Base-by-base conservation (phyloP, 2,797 vertebrate genomes). In the Sebastes umbrosus region DNA sequence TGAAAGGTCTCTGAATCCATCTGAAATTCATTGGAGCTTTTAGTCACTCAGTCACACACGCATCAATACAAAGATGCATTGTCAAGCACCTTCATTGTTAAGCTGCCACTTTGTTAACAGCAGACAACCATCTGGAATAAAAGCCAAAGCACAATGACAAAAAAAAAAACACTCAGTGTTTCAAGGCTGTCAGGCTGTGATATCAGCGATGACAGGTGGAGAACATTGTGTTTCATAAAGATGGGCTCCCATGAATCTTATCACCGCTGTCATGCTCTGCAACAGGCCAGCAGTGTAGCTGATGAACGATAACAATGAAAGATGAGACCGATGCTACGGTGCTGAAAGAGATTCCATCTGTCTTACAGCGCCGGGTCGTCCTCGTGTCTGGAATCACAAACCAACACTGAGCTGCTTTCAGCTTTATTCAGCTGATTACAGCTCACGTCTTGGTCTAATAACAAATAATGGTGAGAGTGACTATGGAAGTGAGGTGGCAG, bases 161-260 rank as follows among this genome's bases (percentile, higher is more conserved):
- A 27, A 25, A 9, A 31, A 16, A 31, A 7, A 52, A 36, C 20
- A 22, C 34, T 5, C 18, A 55, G 36, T 57, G 20, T 67, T 50
- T 32, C 43, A n/a, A 11, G 29, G 66, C n/a, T 64, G 67, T 25
- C 76, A 22, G 5, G 67, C 12, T 50, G 50, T 13, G 55, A 69
- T 71, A 78, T 79, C 64, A 46, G 39, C 9, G 14, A 18, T 83
- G 82, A 84, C 82, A 83, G 52, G 76, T 63, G 43, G 69, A 68
- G 74, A 73, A 68, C 50, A 60, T 14, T 24, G 73, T 69, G 72
- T 75, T 74, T 78, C 74, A 85, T 81, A 76, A 81, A 83, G 55
- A 79, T 8, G 50, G 36, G 25, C 36, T 74, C 55, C 69, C 60
- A 11, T 54, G 58, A 66, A 69, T 80, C 52, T 76, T 63, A 66